Evolutionary conservation across 2,113 vertebrate genomes (phyloP), one percentile per base, ranked within the genome.

Genomic region (Eulacestoma nigropectus): DNA sequence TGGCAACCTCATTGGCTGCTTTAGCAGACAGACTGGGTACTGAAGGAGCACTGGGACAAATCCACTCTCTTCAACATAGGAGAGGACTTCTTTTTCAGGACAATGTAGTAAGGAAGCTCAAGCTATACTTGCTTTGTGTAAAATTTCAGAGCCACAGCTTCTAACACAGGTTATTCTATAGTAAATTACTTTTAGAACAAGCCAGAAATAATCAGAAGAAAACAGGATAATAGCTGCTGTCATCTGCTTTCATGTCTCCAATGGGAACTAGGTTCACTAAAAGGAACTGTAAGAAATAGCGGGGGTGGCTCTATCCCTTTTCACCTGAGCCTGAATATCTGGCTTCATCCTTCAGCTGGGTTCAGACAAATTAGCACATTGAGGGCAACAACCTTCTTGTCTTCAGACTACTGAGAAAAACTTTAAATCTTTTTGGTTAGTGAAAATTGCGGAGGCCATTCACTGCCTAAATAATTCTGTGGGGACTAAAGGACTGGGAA

Each of bases 171-270:
- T 84, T 89, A 84, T 84, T 95, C 42, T 89, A 13, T 16, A 80
- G 35, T 35, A 86, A 92, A 86, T 70, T 90, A 83, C 83, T 80
- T 89, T 53, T 39, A 88, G 9, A 94, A 67, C 39, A 88, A 80
- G 39, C 29, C n/a, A 90, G 75, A 92, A 93, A 80, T 72, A 93
- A 86, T 62, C 64, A 57, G 83, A 86, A 92, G 75, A 92, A 88
- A 92, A 68, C 79, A 52, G 33, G 18, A 79, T 89, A 53, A 57
- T 63, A 82, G 60, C 64, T 93, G 39, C 81, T 84, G 44, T 89
- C 59, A 39, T 74, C 81, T 79, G 50, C 67, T 90, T 94, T 95
- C 46, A 64, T 4, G 12, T 44, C 89, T 95, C 52, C 59, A 89
- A 11, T 35, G 37, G 65, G n/a, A 83, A 79, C 41, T 79, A 69